Evolutionary conservation across 1,140 invertebrate species (phyloP), one percentile per base, ranked within the genome.

Genomic region (Drosophila ambigua): DNA sequence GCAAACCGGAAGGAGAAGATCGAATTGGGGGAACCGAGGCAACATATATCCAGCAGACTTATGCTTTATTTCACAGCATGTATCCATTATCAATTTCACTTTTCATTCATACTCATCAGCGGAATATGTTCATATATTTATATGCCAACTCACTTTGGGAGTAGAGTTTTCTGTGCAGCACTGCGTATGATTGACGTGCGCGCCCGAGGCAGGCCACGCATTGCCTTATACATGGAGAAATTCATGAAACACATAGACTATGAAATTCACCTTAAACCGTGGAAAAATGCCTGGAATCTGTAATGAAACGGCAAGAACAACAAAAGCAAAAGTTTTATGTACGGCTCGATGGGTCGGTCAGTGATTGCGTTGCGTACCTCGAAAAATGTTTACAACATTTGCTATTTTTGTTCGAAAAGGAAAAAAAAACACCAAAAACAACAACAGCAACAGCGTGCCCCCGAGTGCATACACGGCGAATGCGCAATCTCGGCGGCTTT

Each of bases 111-210:
- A 20, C 16, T 39, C 9, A 4, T 5, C 4, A 5, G 35, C 8
- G 7, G 7, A 28, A 28, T 28, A 28, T 31, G 11, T 51, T 43
- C 20, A 1, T 20, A 20, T 1, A 20, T n/a, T n/a, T 61, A 73
- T 62, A 57, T 78, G 75, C 77, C 45, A 49, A 67, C 71, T 83
- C 71, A 83, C 58, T 64, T 69, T 59, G 43, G 35, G 55, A 67
- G 61, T 60, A 31, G 43, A 55, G 49, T 59, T 55, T 50, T 54
- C 24, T 52, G 66, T 41, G 54, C 74, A 64, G 71, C 79, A 57
- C 24, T 66, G 79, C 79, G 75, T 83, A 83, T 83, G 79, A 83
- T 83, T 83, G 79, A 83, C 79, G 61, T 48, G 60, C 57, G 57
- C 54, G 49, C 48, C 62, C 63, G 35, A 51, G 62, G 73, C 44